Base-by-base conservation (phyloP, 2,113 vertebrate genomes). In the Xerus inauris region DNA sequence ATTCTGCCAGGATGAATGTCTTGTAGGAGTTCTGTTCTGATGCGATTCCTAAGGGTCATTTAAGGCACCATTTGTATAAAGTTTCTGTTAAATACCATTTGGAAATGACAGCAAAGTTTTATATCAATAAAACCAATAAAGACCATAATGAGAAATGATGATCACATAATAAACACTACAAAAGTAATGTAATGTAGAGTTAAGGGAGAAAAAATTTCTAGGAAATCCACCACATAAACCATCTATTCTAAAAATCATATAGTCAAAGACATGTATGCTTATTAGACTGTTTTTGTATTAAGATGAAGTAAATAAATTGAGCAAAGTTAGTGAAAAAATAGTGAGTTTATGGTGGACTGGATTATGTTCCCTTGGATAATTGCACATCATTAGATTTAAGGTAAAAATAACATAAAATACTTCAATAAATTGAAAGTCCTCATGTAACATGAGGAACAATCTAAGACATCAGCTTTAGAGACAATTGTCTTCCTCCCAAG, bases 1-100 rank as follows among this genome's bases (percentile, higher is more conserved):
- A 57, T 57, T 57, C 54, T 57, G 19, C 54, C 54, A 57, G 49
- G 84, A 91, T 90, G 89, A 93, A 69, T 59, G 57, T 97, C 95
- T 97, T 81, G 94, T 17, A 97, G 95, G 95, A 96, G 90, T 93
- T 67, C 92, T 97, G 97, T 98, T 97, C 94, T 97, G 92, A 94
- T 90, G 93, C 92, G 97, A 95, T 97, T 87, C 94, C 96, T 91
- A 97, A 97, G 96, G 96, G 96, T 97, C 95, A 97, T 95, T 95
- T 97, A 97, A 97, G 96, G 87, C 95, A 98, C 96, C 69, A 72
- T 98, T 97, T 96, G 67, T 81, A 93, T 75, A 38, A 83, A 82
- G 42, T 26, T 17, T 38, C 40, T 67, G 49, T 75, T 94, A 97
- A 95, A 87, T 87, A 72, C 59, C 62, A 75, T 97, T 97, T 95